Percentiles rank a stretch among this genome's conserved stretches.
Conservation (phyloP, 2,113 vertebrate genomes). For the Vulpes ferrilata region DNA sequence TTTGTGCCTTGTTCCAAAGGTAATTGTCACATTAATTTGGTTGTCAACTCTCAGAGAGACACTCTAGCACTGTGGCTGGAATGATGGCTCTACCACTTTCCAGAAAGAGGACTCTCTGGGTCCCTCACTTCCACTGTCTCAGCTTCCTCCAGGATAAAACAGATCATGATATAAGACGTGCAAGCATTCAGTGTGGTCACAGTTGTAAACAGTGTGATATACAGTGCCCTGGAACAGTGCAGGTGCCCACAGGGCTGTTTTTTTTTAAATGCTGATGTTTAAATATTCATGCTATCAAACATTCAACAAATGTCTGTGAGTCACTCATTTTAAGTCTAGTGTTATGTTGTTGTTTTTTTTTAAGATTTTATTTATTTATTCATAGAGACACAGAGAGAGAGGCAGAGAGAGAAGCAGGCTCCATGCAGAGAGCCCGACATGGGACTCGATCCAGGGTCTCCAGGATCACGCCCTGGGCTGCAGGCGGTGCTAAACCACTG, state of each 20-base stretch:
- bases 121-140: background rate
- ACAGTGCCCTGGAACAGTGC: no score
- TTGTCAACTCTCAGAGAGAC: background rate
- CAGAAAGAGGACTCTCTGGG: background rate
- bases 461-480: no score
- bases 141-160: background rate
- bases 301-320: conserved; percentile 10
- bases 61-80: background rate
- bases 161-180: background rate
- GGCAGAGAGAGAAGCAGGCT: no score
- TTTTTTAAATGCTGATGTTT: background rate
- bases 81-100: background rate
- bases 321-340: background rate
- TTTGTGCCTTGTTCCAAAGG: background rate
- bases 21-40: background rate
- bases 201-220: background rate
- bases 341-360: no score
- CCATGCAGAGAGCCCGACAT: no score
- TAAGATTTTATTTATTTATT: no score
- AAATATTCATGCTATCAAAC: conserved; percentile 51
- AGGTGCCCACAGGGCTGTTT: background rate
- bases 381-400: no score
- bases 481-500: no score
- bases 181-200: background rate
- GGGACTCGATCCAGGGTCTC: no score